Base-by-base conservation (phyloP, 2,113 vertebrate genomes). In the Thryonomys swinderianus region DNA sequence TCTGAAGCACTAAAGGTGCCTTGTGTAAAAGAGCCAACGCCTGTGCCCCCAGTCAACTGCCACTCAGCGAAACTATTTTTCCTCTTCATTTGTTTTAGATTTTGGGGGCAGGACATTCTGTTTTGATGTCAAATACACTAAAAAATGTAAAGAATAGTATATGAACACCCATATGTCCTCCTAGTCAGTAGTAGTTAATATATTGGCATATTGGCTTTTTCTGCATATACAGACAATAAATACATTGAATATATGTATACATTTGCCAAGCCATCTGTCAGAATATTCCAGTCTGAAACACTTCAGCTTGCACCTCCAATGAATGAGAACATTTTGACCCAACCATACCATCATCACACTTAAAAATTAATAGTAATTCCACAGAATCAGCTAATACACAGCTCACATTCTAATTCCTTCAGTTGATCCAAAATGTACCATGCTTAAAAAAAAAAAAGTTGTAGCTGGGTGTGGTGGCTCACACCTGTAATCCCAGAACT, bases 201-300 rank as follows among this genome's bases (percentile, higher is more conserved):
- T 85, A 78, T 62, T 76, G 32, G 9, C 34, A 88, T 23, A 90
- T 20, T 91, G 84, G 90, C 87, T 93, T 94, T 95, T 12, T 88
- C 66, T 91, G 21, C 16, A 7, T 48, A 59, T 45, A 87, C 2
- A 91, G 42, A 66, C 2, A 88, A 57, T 37, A 81, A 69, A 89
- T 53, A 87, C 25, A 62, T 64, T 88, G 51, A 95, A 57, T 83
- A 67, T 32, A 79, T 66, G 7, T 45, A 62, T 7, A 27, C 17
- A 12, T 88, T 90, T 91, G 42, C 61, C 55, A n/a, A 91, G 42
- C 17, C 32, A 37, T 23, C 10, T 42, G 64, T 17, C 8, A 48
- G n/a, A n/a, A 88, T 17, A 69, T 45, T 84, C 87, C 5, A 82
- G 67, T 80, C 66, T 85, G 53, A 95, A 96, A 90, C 66, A 92